A percentile compares a stretch with the other conserved stretches of the same genome.
Evolutionary conservation across 2,888 invertebrate species (phyloP).

Genomic region (Drosophila atripex): DNA sequence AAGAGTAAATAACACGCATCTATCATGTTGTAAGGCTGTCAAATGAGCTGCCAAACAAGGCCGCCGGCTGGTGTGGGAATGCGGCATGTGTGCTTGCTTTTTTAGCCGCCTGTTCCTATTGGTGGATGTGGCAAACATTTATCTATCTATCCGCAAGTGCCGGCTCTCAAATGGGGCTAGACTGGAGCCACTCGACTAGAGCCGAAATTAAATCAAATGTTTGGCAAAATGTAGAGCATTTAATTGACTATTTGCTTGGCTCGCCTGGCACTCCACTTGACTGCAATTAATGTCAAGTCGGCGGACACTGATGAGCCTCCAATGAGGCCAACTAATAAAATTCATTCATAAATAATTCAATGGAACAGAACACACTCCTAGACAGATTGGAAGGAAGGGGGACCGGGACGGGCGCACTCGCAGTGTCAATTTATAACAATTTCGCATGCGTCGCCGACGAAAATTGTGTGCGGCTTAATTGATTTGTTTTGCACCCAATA

Average conservation of each 20-base stretch:
- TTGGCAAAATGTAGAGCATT: constrained; percentile 69
- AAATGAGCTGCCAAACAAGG: constrained; percentile 66
- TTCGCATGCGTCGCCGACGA: constrained; percentile 69
- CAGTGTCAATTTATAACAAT: constrained; percentile 73
- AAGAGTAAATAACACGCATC: constrained; percentile 58
- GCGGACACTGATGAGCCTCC: constrained; percentile 74
- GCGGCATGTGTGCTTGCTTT: constrained; percentile 56
- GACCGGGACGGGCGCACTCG: background rate
- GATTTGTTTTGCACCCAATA: constrained; percentile 76
- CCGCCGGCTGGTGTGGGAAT: constrained; percentile 62
- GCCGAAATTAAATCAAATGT: constrained; percentile 71
- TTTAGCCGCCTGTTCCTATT: constrained; percentile 12
- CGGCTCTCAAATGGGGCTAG: constrained; percentile 3
- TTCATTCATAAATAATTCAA: constrained; percentile 81
- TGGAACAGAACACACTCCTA: constrained; percentile 39
- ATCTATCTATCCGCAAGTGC: constrained; percentile 18
- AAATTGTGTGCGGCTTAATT: constrained; percentile 65
- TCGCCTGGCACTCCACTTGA: constrained; percentile 22
- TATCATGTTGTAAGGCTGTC: constrained; percentile 72
- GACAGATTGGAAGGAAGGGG: constrained; percentile 1
- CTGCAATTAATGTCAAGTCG: constrained; percentile 76
- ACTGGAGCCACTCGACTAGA: constrained; percentile 3
- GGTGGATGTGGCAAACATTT: constrained; percentile 29
- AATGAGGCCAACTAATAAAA: constrained; percentile 80
- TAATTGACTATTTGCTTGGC: constrained; percentile 61